Base-by-base conservation (phyloP, 2,113 vertebrate genomes). In the Scytalopus superciliaris region DNA sequence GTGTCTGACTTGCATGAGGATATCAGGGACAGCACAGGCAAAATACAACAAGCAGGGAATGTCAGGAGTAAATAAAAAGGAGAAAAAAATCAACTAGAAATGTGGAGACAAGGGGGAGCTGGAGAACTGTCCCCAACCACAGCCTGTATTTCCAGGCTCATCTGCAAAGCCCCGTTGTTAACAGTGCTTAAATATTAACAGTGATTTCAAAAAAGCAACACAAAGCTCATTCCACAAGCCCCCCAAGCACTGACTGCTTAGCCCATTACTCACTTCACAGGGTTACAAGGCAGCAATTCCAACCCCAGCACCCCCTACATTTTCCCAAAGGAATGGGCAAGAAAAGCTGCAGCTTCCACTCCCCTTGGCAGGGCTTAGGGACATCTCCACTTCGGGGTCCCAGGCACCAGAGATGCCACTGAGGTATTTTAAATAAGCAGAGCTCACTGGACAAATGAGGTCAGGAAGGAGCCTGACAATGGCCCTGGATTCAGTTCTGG, bases 101-200 rank as follows among this genome's bases (percentile, higher is more conserved):
- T 87, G 89, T 67, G 72, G 55, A 90, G 56, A 81, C 66, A 9
- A 19, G 31, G n/a, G 23, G 50, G 77, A 60, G 55, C 75, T 52
- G 75, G 55, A 82, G 90, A 88, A 45, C 78, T 81, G 72, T 69
- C 66, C 85, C 80, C 59, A 94, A 94, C 60, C 87, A 93, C 70
- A 88, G 79, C 49, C 75, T 77, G 55, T 44, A 62, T 56, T 93
- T 93, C 76, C 80, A 90, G 80, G 67, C 94, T 97, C 70, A 45
- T 78, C 28, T 75, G 85, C 84, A 95, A 94, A 93, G 60, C 84
- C 90, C 72, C 84, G 82, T 66, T 95, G 92, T 84, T 94, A 94
- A 88, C 19, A 82, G 72, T 60, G 57, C 77, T 95, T 96, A 96
- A 93, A 92, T 75, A 94, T 70, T 66, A 40, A 77, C 85, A 88